Base-by-base conservation (phyloP, 2,113 vertebrate genomes). In the Heterotilapia buettikoferi region DNA sequence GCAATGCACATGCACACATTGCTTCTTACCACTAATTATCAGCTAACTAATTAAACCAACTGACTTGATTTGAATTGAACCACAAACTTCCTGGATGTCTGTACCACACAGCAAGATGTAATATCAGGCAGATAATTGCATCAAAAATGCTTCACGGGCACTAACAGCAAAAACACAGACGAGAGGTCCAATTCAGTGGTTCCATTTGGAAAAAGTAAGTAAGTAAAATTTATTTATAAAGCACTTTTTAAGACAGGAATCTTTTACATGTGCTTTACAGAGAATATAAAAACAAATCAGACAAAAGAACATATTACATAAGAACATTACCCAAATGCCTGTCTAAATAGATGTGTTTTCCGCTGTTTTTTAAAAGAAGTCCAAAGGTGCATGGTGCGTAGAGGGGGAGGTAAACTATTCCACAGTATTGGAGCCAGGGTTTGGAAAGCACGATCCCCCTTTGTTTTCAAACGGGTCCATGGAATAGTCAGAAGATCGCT, bases 41-140 rank as follows among this genome's bases (percentile, higher is more conserved):
- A 59, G 26, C 0, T 59, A 59, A 59, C 0, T 47, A 7, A 0
- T 47, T 47, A n/a, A n/a, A n/a, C n/a, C n/a, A n/a, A n/a, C n/a
- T n/a, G n/a, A n/a, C n/a, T n/a, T n/a, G n/a, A n/a, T n/a, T n/a
- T n/a, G n/a, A 7, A 0, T 47, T 47, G 21, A 26, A 26, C 21
- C 21, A 26, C 68, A 45, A 73, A 45, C 40, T 1, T 73, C 38
- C 40, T 2, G 38, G 0, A 26, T 73, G 66, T 71, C n/a, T 26
- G 38, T 0, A 45, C 13, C 38, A 18, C n/a, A 16, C 38, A 73
- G 68, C 1, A 18, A 73, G 38, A 26, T 14, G n/a, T 18, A 45
- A 45, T 1, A 45, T 10, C n/a, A 16, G 21, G n/a, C 13, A 9
- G 21, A 45, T 73, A 45, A 26, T 1, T 18, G 21, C 7, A 26